Evolutionary conservation across 2,888 invertebrate species (phyloP), one percentile per base, ranked within the genome.

Genomic region (Drosophila mettleri): DNA sequence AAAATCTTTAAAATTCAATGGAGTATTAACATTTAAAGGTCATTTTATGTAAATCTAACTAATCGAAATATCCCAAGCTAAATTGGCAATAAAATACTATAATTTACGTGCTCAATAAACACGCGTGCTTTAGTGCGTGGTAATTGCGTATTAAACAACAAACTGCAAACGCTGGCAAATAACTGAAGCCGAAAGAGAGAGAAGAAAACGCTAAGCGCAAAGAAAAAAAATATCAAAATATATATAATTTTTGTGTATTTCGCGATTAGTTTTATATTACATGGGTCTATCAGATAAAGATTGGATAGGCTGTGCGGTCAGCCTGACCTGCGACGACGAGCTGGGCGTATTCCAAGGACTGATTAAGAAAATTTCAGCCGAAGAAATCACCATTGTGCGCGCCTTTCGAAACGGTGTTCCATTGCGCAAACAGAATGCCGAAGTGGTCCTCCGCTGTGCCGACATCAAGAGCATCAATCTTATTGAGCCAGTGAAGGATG

Each of bases 331-430:
- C 91, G 94, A 94, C 27, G 95, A 95, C 66, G 94, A 95, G 46
- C 92, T 96, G 70, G 97, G 97, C 49, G 95, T 95, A 68, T 98
- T 96, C 90, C 97, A 98, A 92, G 92, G 94, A 34, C 93, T 94
- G 46, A 97, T 98, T 71, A 93, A 94, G 59, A 94, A 94, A 83
- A 95, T 97, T 27, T 96, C 96, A 85, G 94, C 94, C 53, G 93
- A 93, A 45, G 94, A 94, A 51, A 94, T 98, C 73, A 96, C 96
- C 2, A 94, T 98, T 63, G 94, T 94, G 10, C 95, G 96, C 90
- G 95, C 96, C 14, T 97, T 97, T 91, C 94, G 96, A 74, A 97
- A 98, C 93, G 98, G 98, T 85, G 90, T 92, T 0, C 92, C 92
- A 22, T 77, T 92, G 58, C 89, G 91, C 54, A 90, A 94, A 89